These are phyloP conservation scores for Irena cyanogastra DNA, from an alignment of 2,113 vertebrate genomes.

Conservation along the genomic window DNA sequence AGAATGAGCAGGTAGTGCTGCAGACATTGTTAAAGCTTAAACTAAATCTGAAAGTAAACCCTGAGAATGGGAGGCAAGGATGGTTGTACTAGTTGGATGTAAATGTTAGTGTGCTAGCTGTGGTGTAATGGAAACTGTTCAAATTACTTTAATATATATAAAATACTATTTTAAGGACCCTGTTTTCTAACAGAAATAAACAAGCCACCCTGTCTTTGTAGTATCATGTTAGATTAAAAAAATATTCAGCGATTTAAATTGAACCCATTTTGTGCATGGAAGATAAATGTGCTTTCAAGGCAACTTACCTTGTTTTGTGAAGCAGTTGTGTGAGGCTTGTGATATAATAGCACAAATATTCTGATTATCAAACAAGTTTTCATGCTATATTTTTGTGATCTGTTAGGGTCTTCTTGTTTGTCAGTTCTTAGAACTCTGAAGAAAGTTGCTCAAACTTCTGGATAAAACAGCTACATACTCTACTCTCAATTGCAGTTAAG, in stretches of 20 bases:
- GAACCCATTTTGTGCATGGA: slow-evolving; percentile 33
- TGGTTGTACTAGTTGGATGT: not conserved
- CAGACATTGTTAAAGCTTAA: slow-evolving; percentile 12
- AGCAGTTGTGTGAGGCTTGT: slow-evolving; percentile 40
- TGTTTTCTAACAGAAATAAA: slow-evolving; percentile 6
- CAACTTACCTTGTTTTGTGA: slow-evolving; percentile 19
- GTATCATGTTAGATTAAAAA: slow-evolving; percentile 48
- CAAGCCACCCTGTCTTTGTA: not conserved
- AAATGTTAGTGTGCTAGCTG: not conserved
- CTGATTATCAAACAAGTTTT: slow-evolving; percentile 46
- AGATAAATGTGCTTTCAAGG: slow-evolving; percentile 40
- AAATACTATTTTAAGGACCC: slow-evolving; percentile 20
- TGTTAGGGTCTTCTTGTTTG: not conserved
- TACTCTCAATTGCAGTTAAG: not conserved
- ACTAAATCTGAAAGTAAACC: slow-evolving; percentile 15
- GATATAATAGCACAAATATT: slow-evolving; percentile 53
- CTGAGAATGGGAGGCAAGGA: not conserved
- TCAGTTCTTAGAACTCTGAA: not conserved
- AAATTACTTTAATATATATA: not conserved
- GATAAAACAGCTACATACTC: not conserved
- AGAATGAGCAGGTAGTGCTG: not conserved
- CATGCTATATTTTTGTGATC: not conserved
- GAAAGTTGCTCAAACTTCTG: not conserved
- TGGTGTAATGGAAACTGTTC: slow-evolving; percentile 17
- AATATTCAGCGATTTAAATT: slow-evolving; percentile 19